Percentiles rank a stretch among this genome's conserved stretches.
Conservation (phyloP, 2,113 vertebrate genomes). For the Ceyx melanurus region DNA sequence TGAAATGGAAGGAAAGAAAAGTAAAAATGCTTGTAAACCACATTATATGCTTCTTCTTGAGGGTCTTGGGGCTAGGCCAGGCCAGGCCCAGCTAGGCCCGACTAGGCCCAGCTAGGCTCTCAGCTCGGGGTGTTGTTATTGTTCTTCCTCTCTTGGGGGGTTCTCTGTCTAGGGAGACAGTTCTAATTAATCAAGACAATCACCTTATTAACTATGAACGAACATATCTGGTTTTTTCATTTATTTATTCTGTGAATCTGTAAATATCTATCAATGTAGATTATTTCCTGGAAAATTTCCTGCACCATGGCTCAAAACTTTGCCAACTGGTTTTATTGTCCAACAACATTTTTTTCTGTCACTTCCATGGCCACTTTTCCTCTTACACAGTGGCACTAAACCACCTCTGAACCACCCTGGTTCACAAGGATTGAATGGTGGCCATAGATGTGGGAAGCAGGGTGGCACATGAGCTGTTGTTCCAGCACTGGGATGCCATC, state of each 20-base stretch:
- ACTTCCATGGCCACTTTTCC: background rate
- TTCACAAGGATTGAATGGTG: background rate
- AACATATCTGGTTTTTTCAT: background rate
- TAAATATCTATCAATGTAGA: background rate
- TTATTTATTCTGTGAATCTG: too few relatives aligned
- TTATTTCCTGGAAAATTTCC: background rate
- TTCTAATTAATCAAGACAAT: background rate
- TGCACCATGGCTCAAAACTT: background rate
- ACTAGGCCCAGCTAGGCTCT: too few relatives aligned
- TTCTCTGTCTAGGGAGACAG: background rate
- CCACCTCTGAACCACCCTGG: background rate
- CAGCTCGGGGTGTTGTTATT: too few relatives aligned
- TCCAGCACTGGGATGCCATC: background rate
- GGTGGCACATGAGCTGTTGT: background rate
- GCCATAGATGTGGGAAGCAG: fast-evolving
- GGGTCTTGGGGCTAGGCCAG: too few relatives aligned
- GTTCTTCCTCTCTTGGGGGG: too few relatives aligned
- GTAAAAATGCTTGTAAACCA: background rate
- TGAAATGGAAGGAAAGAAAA: background rate
- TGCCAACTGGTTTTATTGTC: background rate
- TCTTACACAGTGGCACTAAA: background rate
- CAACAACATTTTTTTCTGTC: background rate
- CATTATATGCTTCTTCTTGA: too few relatives aligned
- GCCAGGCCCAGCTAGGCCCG: too few relatives aligned
- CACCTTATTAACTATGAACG: background rate